Evolutionary conservation across 2,797 vertebrate genomes (phyloP).

Genomic region (Ataeniobius toweri): DNA sequence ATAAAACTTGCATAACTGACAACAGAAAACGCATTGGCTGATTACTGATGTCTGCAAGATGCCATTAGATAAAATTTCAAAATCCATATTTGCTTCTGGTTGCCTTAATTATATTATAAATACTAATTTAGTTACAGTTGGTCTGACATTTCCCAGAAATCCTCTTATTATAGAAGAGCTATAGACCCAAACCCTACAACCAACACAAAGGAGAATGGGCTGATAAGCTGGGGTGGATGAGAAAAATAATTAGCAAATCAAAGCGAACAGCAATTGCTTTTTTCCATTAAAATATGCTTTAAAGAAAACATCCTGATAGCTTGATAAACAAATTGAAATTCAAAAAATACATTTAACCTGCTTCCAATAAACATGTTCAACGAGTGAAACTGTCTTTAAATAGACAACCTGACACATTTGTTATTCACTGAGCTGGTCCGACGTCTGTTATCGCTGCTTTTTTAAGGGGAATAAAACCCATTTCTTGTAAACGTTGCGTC

Average conservation of each 20-base stretch:
- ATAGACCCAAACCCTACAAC: not conserved
- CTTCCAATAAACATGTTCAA: not conserved
- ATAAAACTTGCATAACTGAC: not conserved
- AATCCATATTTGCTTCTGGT: not conserved
- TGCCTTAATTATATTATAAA: not conserved
- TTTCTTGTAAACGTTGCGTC: slow-evolving; percentile 2
- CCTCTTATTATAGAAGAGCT: not conserved
- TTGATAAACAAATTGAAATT: not conserved
- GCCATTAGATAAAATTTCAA: not conserved
- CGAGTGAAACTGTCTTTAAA: not conserved
- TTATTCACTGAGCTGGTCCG: not conserved
- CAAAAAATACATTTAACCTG: not conserved
- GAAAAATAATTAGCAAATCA: not conserved
- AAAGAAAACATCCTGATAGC: not conserved
- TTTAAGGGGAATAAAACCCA: not conserved
- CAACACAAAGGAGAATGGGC: not conserved
- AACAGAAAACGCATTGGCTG: not conserved
- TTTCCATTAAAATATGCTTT: not conserved
- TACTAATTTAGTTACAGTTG: not conserved
- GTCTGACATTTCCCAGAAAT: not conserved
- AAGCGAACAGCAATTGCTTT: not conserved
- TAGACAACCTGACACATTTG: not conserved
- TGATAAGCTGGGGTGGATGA: too few relatives aligned
- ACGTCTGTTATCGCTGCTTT: not conserved
- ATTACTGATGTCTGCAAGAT: not conserved